Base-by-base conservation (phyloP, 1,140 invertebrate species). In the Drosophila eugracilis region DNA sequence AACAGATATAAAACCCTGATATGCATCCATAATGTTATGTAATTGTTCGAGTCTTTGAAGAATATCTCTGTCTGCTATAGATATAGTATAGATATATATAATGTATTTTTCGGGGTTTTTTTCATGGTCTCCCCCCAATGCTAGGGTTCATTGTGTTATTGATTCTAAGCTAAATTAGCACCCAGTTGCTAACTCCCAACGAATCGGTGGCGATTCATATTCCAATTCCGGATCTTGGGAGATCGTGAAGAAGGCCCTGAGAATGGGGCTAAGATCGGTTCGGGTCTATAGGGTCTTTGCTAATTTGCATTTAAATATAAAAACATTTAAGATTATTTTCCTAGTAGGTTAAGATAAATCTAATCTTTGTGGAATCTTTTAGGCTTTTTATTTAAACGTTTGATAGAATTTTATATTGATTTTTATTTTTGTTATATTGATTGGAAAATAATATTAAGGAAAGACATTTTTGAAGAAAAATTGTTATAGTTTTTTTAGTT, bases 161-260 rank as follows among this genome's bases (percentile, higher is more conserved):
- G 45, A 55, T 58, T 60, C 28, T 62, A 60, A 15, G 9, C 17
- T 17, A 58, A 79, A 70, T 85, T 85, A 85, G 52, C 81, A 85
- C 59, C 34, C 69, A 28, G 6, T 19, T 67, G 81, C 63, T 86
- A 85, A 85, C 54, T 85, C 28, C 54, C 57, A 78, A 63, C 55
- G 37, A 65, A 71, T 75, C 71, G 47, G 21, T 28, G 24, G 49
- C 48, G 28, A 41, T 41, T 48, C 36, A 28, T 19, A 36, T 17
- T 34, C 42, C 67, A 15, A 62, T 54, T 73, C 42, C 57, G 67
- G 45, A 47, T 60, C 9, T 21, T 15, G 55, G 26, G 17, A 66
- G 24, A 47, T 47, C 14, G 44, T 9, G 22, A 14, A 26, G 19
- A 24, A 15, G 48, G 32, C 62, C 49, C 39, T 53, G 49, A 47